Evolutionary conservation across 1,140 invertebrate species (phyloP).

Genomic region (Diuraphis noxia): DNA sequence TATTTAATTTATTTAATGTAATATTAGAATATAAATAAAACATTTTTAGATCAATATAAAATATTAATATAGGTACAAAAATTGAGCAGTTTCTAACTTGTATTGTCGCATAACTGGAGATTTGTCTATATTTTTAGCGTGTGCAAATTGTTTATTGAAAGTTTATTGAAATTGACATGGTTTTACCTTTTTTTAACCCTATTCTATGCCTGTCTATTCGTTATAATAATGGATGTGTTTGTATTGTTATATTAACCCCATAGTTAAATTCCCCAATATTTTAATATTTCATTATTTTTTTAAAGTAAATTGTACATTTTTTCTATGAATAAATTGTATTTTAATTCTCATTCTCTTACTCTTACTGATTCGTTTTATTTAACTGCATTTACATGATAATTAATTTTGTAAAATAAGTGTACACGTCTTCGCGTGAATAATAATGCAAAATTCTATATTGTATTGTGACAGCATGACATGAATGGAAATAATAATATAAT

Average conservation of each 20-base stretch:
- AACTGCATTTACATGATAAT: not conserved
- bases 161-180: not conserved
- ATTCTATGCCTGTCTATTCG: no score
- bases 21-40: not conserved
- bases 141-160: not conserved
- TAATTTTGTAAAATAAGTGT: not conserved
- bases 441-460: not conserved
- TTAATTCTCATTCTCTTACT: not conserved
- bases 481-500: constrained; percentile 15
- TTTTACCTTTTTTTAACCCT: not conserved
- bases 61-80: not conserved
- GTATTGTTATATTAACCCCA: not conserved
- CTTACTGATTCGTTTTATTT: not conserved
- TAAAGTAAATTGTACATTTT: not conserved
- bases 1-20: not conserved
- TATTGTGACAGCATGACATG: not conserved
- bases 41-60: not conserved
- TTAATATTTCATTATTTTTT: not conserved
- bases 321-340: not conserved
- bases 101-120: not conserved
- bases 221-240: no score
- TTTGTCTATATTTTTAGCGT: not conserved
- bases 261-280: not conserved
- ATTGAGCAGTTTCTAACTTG: not conserved
- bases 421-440: not conserved